These are phyloP conservation scores for Toxotes lorentzi DNA, from an alignment of 2,797 vertebrate species.

Conservation along the genomic window DNA sequence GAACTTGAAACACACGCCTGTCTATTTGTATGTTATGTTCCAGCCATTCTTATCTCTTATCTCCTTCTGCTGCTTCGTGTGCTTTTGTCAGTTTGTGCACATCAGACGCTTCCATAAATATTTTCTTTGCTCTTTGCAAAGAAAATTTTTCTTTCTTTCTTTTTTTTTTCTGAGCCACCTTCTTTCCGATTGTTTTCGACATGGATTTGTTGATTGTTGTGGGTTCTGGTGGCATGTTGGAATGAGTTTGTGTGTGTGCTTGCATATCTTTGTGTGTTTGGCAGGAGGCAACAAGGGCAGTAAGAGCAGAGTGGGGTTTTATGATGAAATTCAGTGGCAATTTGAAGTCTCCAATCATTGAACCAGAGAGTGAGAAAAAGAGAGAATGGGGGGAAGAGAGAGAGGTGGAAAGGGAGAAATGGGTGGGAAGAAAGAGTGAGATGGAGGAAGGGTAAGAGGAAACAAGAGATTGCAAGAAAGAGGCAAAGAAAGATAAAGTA, in stretches of 20 bases:
- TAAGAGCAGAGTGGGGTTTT: slow-evolving; percentile 60
- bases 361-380: slow-evolving; percentile 44
- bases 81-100: slow-evolving; percentile 51
- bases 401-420: slow-evolving; percentile 16
- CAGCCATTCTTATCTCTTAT: slow-evolving; percentile 47
- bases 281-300: slow-evolving; percentile 73
- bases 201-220: slow-evolving; percentile 39
- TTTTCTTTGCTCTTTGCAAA: slow-evolving; percentile 51
- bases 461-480: slow-evolving; percentile 37
- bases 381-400: slow-evolving; percentile 15
- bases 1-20: slow-evolving; percentile 37
- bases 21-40: slow-evolving; percentile 50
- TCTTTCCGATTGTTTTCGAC: slow-evolving; percentile 29
- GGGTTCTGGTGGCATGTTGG: slow-evolving; percentile 48
- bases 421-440: slow-evolving; percentile 46
- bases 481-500: slow-evolving; percentile 51
- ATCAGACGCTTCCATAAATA: slow-evolving; percentile 54
- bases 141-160: slow-evolving; percentile 20
- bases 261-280: slow-evolving; percentile 61
- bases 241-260: slow-evolving; percentile 44
- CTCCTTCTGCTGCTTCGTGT: slow-evolving; percentile 31
- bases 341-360: slow-evolving; percentile 74
- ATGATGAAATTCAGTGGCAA: slow-evolving; percentile 82
- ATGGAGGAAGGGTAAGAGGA: slow-evolving; percentile 24
- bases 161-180: not conserved